These are phyloP conservation scores for Dascyllus trimaculatus DNA, from an alignment of 2,113 vertebrate genomes.

Conservation along the genomic window DNA sequence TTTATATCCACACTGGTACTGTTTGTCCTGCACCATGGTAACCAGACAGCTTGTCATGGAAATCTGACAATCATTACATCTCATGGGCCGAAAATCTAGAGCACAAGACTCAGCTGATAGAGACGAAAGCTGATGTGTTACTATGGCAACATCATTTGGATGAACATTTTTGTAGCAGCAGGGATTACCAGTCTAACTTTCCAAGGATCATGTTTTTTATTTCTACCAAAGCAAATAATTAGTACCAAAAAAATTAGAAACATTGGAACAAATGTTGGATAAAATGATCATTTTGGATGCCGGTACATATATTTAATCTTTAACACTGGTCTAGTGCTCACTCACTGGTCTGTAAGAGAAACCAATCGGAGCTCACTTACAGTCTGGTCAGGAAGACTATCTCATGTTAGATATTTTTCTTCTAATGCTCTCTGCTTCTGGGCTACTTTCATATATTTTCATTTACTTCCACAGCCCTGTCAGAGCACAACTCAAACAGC, in stretches of 20 bases:
- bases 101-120: background rate
- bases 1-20: background rate
- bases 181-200: conserved; percentile 34
- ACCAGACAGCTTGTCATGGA: conserved; percentile 18
- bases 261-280: background rate
- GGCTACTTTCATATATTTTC: conserved; percentile 14
- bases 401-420: conserved; percentile 27
- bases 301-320: too few species aligned
- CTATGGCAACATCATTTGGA: conserved; percentile 66
- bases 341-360: conserved; percentile 17
- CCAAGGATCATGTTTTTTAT: background rate
- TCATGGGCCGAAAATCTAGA: conserved; percentile 29
- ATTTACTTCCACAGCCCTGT: conserved; percentile 18
- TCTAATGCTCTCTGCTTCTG: conserved; percentile 16
- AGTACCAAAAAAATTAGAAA: conserved; percentile 1
- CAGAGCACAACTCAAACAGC: conserved; percentile 1
- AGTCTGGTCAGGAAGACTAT: conserved; percentile 9
- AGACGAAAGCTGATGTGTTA: conserved; percentile 62
- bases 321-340: conserved; percentile 17
- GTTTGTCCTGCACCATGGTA: conserved; percentile 1
- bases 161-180: conserved; percentile 41
- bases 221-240: conserved; percentile 1
- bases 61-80: conserved; percentile 35
- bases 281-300: background rate
- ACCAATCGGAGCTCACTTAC: conserved; percentile 21